phyloP scores from a whole-genome alignment of 2,888 invertebrate species.

The Tricholauxania praeusta region DNA sequence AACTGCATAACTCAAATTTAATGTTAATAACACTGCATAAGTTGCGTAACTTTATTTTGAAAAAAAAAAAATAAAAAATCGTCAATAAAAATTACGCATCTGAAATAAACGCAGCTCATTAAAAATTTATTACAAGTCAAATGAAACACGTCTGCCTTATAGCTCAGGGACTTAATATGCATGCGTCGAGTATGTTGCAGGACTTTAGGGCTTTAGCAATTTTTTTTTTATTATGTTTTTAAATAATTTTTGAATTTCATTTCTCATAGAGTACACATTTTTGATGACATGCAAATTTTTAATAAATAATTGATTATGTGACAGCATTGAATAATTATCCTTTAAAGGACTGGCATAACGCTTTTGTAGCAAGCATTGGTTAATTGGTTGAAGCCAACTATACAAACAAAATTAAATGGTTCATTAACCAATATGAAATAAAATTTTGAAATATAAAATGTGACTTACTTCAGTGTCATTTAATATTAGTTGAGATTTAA shows the following conservation, averaged over 20 bases:
- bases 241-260: background rate
- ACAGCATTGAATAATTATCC: slow-evolving; percentile 26
- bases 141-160: slow-evolving; percentile 21
- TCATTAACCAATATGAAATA: too few relatives aligned
- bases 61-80: too few relatives aligned
- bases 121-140: slow-evolving; percentile 33
- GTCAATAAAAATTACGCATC: background rate
- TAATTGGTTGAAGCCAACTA: too few relatives aligned
- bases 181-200: slow-evolving; percentile 6
- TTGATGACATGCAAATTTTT: slow-evolving; percentile 15
- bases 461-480: too few relatives aligned
- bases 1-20: too few relatives aligned
- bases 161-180: background rate
- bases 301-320: slow-evolving; percentile 28
- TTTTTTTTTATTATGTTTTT: slow-evolving; percentile 1
- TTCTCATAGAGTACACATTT: background rate
- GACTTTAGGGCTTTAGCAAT: background rate
- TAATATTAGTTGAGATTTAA: too few relatives aligned
- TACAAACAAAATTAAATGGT: too few relatives aligned
- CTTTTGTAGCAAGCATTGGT: too few relatives aligned
- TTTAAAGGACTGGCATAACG: background rate
- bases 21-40: too few relatives aligned
- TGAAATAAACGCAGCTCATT: slow-evolving; percentile 23
- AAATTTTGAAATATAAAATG: too few relatives aligned
- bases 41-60: too few relatives aligned